Percentiles rank a stretch among this genome's conserved stretches.
These are phyloP conservation scores for Nycticorax nycticorax DNA, from an alignment of 2,113 vertebrate genomes.

Conservation along the genomic window DNA sequence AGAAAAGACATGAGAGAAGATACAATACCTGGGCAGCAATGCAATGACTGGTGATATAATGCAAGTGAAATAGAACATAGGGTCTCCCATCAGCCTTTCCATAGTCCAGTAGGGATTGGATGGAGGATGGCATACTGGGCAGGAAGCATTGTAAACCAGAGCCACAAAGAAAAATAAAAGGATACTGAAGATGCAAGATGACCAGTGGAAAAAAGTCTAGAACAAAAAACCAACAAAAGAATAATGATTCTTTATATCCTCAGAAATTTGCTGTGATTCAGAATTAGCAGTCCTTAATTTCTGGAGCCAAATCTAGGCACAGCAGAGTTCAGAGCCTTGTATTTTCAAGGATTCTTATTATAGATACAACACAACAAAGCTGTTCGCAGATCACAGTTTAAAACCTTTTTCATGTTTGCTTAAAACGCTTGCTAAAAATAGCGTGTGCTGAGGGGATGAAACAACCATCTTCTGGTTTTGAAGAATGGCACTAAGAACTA, in stretches of 20 bases:
- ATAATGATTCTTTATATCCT: background rate
- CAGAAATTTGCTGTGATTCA: background rate
- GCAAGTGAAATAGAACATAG: conserved; percentile 90
- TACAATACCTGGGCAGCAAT: conserved; percentile 88
- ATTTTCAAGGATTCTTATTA: background rate
- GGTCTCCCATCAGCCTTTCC: conserved; percentile 87
- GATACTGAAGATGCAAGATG: conserved; percentile 87
- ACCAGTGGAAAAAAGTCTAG: conserved; percentile 96
- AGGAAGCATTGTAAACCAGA: conserved; percentile 90
- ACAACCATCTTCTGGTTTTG: background rate
- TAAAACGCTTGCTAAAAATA: conserved; percentile 1
- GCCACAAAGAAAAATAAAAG: conserved; percentile 89
- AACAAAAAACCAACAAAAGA: background rate
- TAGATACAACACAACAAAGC: background rate
- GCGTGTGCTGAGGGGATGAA: background rate
- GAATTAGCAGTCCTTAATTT: background rate
- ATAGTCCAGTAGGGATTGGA: conserved; percentile 97
- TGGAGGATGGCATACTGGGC: conserved; percentile 89
- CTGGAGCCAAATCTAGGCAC: background rate
- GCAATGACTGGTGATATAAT: conserved; percentile 85
- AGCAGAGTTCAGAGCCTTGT: background rate
- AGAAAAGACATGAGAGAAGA: background rate
- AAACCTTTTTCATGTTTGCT: background rate
- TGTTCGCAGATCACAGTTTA: background rate
- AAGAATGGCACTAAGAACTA: background rate